Evolutionary conservation across 2,797 vertebrate genomes (phyloP).

Genomic region (Rhincodon typus): DNA sequence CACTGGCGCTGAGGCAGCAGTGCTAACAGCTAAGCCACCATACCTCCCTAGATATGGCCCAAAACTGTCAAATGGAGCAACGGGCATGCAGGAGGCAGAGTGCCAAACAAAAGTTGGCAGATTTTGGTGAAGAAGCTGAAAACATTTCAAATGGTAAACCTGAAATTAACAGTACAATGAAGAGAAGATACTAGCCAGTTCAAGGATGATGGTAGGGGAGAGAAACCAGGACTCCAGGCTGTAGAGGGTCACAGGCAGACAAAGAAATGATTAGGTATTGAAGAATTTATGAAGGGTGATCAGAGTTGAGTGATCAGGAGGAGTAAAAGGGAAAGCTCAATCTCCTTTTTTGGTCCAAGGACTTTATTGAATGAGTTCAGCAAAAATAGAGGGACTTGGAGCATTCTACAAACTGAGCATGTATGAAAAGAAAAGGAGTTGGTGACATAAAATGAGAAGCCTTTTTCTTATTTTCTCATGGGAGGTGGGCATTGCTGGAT

Average conservation of each 20-base stretch:
- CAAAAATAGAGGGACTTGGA: not conserved
- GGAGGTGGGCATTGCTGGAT: too few species aligned
- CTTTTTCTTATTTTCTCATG: too few species aligned
- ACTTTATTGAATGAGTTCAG: not conserved
- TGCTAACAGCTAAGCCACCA: too few species aligned
- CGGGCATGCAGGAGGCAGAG: not conserved
- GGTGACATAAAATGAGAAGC: not conserved
- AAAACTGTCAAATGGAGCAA: not conserved
- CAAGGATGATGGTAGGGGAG: not conserved
- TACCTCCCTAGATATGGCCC: too few species aligned
- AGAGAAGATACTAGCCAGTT: not conserved
- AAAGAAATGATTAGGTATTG: not conserved
- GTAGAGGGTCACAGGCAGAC: too few species aligned
- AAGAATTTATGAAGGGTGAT: not conserved
- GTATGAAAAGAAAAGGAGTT: not conserved
- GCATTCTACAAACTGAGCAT: not conserved
- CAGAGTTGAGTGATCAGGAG: not conserved
- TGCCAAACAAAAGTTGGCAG: not conserved
- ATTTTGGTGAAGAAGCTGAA: not conserved
- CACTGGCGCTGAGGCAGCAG: too few species aligned
- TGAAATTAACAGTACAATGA: not conserved
- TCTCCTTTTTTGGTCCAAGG: not conserved
- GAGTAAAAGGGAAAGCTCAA: not conserved
- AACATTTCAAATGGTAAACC: not conserved
- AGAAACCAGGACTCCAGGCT: not conserved